A percentile compares a stretch with the other conserved stretches of the same genome.
Evolutionary conservation across 2,888 invertebrate species (phyloP).

Genomic region (Villa cingulata): DNA sequence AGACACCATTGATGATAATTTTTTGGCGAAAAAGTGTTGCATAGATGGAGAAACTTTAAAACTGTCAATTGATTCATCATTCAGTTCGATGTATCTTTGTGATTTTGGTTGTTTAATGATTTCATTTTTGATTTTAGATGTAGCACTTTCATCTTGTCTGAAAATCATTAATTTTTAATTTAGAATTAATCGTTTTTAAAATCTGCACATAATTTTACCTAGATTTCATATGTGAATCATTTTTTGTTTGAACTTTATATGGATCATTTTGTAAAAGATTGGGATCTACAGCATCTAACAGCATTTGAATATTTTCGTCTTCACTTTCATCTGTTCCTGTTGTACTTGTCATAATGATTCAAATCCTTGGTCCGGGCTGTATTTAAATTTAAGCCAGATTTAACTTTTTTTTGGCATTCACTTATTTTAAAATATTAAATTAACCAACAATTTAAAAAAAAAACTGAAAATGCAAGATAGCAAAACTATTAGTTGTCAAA

Average conservation of each 20-base stretch:
- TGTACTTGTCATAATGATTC: no score
- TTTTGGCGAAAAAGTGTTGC: slow-evolving; percentile 11
- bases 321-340: slow-evolving; percentile 6
- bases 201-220: no score
- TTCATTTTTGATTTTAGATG: background rate
- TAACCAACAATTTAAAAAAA: no score
- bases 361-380: no score
- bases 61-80: slow-evolving; percentile 2
- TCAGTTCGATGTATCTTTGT: slow-evolving; percentile 6
- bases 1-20: slow-evolving; percentile 7
- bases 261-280: slow-evolving; percentile 5
- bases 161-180: background rate
- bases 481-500: no score
- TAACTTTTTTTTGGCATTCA: no score
- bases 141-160: background rate
- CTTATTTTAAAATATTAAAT: no score
- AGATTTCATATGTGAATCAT: no score
- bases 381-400: no score
- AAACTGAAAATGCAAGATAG: no score
- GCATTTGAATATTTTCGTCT: slow-evolving; percentile 6
- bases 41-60: slow-evolving; percentile 9
- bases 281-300: slow-evolving; percentile 7
- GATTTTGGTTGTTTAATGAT: slow-evolving; percentile 4
- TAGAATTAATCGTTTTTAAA: no score
- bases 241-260: background rate